Conservation (phyloP, 2,797 vertebrate species). For the Mus caroli region DNA sequence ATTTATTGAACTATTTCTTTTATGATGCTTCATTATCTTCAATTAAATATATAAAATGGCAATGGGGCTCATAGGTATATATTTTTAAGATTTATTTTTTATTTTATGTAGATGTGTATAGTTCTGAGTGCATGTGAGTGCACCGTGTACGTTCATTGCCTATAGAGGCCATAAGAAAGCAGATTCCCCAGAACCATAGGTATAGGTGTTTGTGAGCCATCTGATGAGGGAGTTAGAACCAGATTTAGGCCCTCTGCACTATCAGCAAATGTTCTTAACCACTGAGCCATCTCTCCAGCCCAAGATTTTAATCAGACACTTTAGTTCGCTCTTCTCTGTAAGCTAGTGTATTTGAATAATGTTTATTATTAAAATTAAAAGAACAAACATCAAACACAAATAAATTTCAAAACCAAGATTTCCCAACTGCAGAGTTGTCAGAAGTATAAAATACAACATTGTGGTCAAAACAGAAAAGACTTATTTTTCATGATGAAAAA, state of each 20-base stretch:
- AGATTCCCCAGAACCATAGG: not conserved
- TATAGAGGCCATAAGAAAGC: not conserved
- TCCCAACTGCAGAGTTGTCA: not conserved
- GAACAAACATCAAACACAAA: constrained; percentile 36
- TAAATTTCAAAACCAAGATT: not conserved
- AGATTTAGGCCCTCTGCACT: not conserved
- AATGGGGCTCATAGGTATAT: not conserved
- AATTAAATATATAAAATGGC: not conserved
- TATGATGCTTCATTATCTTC: not conserved
- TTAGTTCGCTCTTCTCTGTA: not conserved
- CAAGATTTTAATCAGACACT: not conserved
- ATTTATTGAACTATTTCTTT: not conserved
- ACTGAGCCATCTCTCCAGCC: not conserved
- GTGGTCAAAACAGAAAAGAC: not conserved
- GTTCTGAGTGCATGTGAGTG: not conserved
- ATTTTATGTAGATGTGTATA: not conserved
- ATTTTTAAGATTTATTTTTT: not conserved
- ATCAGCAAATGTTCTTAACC: not conserved
- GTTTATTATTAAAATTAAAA: not conserved
- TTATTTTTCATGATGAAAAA: not conserved
- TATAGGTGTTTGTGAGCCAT: not conserved
- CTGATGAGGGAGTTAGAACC: not conserved
- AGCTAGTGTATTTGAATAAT: not conserved
- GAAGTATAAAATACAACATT: not conserved
- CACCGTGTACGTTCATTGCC: not conserved